Evolutionary conservation across 2,113 vertebrate species (phyloP).

Genomic region (Hipposideros armiger): DNA sequence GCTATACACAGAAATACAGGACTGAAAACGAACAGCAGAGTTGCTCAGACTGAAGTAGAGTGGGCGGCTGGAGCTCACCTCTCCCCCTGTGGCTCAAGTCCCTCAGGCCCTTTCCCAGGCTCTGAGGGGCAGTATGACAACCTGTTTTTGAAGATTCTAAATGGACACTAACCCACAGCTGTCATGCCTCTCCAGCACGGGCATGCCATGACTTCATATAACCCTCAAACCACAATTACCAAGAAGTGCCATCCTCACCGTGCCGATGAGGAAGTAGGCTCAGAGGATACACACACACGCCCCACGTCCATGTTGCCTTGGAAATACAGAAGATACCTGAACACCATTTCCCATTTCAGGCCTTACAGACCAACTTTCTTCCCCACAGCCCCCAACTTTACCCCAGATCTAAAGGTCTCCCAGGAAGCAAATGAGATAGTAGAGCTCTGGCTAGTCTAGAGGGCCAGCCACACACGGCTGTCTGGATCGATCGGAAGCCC

Average conservation of each 20-base stretch:
- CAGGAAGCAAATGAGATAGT: not conserved
- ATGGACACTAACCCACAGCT: not conserved
- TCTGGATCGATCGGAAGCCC: not conserved
- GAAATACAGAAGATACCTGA: not conserved
- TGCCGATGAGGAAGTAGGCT: not conserved
- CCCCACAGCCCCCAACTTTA: not conserved
- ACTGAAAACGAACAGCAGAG: not conserved
- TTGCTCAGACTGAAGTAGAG: not conserved
- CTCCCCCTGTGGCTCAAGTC: not conserved
- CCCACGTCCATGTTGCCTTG: not conserved
- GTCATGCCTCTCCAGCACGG: not conserved
- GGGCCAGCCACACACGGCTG: not conserved
- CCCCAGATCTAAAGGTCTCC: not conserved
- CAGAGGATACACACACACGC: not conserved
- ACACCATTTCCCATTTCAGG: not conserved
- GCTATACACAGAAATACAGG: not conserved
- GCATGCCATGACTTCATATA: not conserved
- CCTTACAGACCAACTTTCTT: constrained; percentile 5
- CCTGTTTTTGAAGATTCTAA: not conserved
- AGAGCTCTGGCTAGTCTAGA: not conserved
- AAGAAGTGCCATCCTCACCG: not conserved
- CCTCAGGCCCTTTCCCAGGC: too few species aligned
- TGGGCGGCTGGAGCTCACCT: not conserved
- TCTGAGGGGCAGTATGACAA: not conserved
- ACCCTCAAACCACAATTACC: not conserved